Percentiles rank a stretch among this genome's conserved stretches.
phyloP scores from a whole-genome alignment of 2,888 invertebrate genomes.

The Norana najaformis region DNA sequence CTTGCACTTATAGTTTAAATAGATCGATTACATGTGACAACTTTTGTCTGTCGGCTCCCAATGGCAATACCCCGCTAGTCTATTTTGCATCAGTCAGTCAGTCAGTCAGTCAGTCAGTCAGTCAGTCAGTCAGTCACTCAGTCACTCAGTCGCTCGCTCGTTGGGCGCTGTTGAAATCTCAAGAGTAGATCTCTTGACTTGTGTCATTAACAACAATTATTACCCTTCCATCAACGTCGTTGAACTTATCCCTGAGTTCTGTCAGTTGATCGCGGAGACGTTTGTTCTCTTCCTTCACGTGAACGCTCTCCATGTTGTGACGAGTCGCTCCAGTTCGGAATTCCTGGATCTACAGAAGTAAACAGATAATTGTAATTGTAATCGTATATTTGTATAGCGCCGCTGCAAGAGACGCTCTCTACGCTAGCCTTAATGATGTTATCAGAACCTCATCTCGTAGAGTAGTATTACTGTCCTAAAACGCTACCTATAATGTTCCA shows the following conservation, averaged over 20 bases:
- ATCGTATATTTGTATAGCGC: too few relatives aligned
- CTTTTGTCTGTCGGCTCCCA: too few relatives aligned
- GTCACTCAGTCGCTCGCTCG: background rate
- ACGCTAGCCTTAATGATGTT: too few relatives aligned
- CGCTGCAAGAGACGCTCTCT: too few relatives aligned
- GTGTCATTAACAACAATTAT: constrained; percentile 39
- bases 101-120: background rate
- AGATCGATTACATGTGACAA: too few relatives aligned
- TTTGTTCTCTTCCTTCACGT: constrained; percentile 64
- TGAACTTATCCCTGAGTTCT: constrained; percentile 63
- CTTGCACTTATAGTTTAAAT: too few relatives aligned
- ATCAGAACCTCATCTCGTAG: too few relatives aligned
- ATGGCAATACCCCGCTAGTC: too few relatives aligned
- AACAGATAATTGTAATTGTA: too few relatives aligned
- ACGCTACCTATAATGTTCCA: too few relatives aligned
- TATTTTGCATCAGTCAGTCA: background rate
- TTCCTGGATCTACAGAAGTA: constrained; percentile 62
- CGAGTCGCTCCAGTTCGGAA: constrained; percentile 64
- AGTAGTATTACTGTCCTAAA: too few relatives aligned
- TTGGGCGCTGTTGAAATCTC: too few relatives aligned
- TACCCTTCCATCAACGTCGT: constrained; percentile 65
- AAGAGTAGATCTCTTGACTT: background rate
- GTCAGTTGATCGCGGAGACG: constrained; percentile 62
- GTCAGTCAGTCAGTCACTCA: background rate
- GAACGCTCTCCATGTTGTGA: constrained; percentile 63